Percentiles rank a stretch among this genome's conserved stretches.
phyloP scores from a whole-genome alignment of 2,113 vertebrate species.

The Xerus inauris region DNA sequence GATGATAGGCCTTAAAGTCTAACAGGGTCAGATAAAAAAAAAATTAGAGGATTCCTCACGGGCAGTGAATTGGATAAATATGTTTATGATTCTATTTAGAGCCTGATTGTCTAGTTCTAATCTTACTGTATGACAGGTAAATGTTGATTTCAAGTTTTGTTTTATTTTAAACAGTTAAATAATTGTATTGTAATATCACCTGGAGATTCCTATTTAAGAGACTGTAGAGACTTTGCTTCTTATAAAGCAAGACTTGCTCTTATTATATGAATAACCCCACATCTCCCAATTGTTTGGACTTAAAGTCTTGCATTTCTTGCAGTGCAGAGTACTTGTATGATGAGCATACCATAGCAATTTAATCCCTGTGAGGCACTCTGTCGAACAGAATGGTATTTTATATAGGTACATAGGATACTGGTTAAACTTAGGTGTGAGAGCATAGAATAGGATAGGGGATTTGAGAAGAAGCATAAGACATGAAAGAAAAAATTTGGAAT shows the following conservation, averaged over 20 bases:
- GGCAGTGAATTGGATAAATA: conserved; percentile 24
- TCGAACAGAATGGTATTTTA: background rate
- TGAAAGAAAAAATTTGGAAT: conserved; percentile 42
- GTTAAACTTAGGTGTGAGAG: conserved; percentile 9
- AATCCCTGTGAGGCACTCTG: background rate
- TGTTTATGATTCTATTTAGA: conserved; percentile 31
- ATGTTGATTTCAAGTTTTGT: background rate
- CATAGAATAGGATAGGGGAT: background rate
- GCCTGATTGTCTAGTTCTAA: conserved; percentile 3
- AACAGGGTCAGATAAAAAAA: conserved; percentile 33
- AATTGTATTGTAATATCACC: conserved; percentile 40
- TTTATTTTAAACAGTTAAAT: conserved; percentile 55
- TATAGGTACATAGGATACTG: background rate
- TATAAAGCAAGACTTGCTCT: conserved; percentile 7
- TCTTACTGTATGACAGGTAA: conserved; percentile 30
- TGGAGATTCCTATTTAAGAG: conserved; percentile 34
- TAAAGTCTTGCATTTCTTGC: conserved; percentile 33
- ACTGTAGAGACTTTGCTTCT: conserved; percentile 18
- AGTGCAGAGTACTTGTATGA: background rate
- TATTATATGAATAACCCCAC: background rate
- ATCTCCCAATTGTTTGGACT: background rate
- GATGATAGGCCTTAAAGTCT: conserved; percentile 36
- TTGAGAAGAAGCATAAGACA: conserved; percentile 22
- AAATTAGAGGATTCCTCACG: conserved; percentile 25
- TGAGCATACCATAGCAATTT: background rate